Evolutionary conservation across 2,797 vertebrate species (phyloP), one percentile per base, ranked within the genome.

Genomic region (Coregonus ussuriensis): DNA sequence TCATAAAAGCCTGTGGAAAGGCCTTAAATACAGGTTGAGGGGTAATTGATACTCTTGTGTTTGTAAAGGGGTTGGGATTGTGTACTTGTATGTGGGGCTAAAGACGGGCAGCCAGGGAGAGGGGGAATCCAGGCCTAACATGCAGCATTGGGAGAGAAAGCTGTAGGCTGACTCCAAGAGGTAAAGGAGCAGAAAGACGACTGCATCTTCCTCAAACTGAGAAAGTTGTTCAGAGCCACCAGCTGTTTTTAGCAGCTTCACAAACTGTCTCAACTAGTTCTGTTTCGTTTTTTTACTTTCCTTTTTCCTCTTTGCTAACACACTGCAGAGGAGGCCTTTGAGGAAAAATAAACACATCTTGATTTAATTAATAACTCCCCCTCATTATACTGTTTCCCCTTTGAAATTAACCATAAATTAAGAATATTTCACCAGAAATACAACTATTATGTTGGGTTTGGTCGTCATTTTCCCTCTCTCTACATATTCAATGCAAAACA

Each of bases 11-110:
- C 76, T 82, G 78, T 71, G 77, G 84, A 84, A 82, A 79, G 81
- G 76, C 77, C 77, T 25, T 85, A 88, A 90, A 88, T 86, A 74
- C 84, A 87, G 88, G 72, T 78, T 79, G 82, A 84, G 83, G 77
- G 86, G 89, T 91, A 92, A 93, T 83, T 89, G 87, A 92, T 93
- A 92, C 83, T 80, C 74, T 80, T 85, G 83, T 87, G 86, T 92
- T 87, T 91, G 83, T 78, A 82, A 86, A 87, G 83, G 76, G 83
- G 81, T 88, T 63, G 71, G 81, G 72, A 85, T 88, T 80, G 82
- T 83, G 84, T 77, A 79, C 51, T 78, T 71, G 80, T 81, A 53
- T 83, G 65, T 62, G 54, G 75, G 75, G 72, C 65, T 65, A 7
- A 3, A 68, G 65, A 4, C 21, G 15, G 51, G 16, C 6, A 35